These are phyloP conservation scores for Lithophane ornitopus DNA, from an alignment of 2,888 invertebrate species.

Conservation along the genomic window DNA sequence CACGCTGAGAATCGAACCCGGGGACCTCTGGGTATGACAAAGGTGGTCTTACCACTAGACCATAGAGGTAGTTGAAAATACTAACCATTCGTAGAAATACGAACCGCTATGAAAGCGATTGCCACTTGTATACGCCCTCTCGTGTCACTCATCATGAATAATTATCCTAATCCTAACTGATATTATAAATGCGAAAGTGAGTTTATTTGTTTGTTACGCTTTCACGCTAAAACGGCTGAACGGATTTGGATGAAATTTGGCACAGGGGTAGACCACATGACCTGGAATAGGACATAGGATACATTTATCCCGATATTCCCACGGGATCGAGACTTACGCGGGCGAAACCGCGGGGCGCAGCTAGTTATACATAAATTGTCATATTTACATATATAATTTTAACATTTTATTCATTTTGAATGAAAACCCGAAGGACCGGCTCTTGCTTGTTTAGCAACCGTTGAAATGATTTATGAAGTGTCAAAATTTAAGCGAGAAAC, in stretches of 20 bases:
- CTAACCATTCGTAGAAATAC: neutral
- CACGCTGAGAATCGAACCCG: too few relatives aligned
- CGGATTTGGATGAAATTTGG: too few relatives aligned
- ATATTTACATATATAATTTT: neutral
- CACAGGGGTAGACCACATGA: too few relatives aligned
- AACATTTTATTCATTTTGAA: conserved; percentile 21
- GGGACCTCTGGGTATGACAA: too few relatives aligned
- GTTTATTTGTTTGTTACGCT: too few relatives aligned
- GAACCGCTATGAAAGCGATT: neutral
- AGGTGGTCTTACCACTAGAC: too few relatives aligned
- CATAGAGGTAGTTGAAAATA: neutral
- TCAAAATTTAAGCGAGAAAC: conserved; percentile 21
- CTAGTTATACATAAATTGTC: neutral
- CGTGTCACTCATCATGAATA: neutral
- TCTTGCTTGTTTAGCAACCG: conserved; percentile 7
- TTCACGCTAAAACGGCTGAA: too few relatives aligned
- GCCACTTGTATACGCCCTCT: neutral
- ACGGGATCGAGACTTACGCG: too few relatives aligned
- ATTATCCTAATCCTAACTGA: neutral
- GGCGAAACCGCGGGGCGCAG: too few relatives aligned
- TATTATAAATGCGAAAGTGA: too few relatives aligned
- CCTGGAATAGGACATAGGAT: too few relatives aligned
- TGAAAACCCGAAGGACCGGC: conserved; percentile 35
- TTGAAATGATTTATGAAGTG: conserved; percentile 56
- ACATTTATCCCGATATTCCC: too few relatives aligned